phyloP scores from a whole-genome alignment of 1,140 invertebrate genomes.

The Pseudobourletiella spinata region DNA sequence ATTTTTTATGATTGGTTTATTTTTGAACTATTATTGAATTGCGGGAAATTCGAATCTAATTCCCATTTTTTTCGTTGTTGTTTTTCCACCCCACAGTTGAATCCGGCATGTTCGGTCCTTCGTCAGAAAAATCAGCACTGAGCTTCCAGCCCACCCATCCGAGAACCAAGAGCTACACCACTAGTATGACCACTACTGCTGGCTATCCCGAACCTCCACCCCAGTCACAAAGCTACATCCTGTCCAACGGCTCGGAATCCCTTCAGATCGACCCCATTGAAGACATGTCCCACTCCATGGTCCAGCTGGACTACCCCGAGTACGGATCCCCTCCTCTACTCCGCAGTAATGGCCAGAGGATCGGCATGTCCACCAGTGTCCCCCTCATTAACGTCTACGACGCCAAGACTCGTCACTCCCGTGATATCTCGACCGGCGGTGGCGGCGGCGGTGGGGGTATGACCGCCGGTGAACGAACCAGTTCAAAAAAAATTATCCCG shows the following conservation, averaged over 20 bases:
- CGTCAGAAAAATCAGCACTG: background rate
- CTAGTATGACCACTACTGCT: too few species aligned
- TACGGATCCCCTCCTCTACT: background rate
- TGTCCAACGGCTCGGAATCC: too few species aligned
- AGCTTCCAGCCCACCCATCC: background rate
- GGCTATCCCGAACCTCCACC: too few species aligned
- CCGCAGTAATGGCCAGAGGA: background rate
- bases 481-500: background rate
- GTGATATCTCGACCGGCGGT: background rate
- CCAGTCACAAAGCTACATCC: too few species aligned
- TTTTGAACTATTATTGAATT: too few species aligned
- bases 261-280: too few species aligned
- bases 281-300: background rate
- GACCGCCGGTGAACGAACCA: background rate
- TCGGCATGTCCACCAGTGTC: background rate
- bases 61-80: too few species aligned
- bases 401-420: background rate
- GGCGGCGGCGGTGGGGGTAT: background rate
- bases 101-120: background rate
- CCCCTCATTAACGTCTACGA: background rate
- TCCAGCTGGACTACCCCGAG: background rate
- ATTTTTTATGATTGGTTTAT: too few species aligned
- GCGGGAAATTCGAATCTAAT: too few species aligned
- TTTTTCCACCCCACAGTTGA: too few species aligned
- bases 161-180: too few species aligned